A percentile compares a stretch with the other conserved stretches of the same genome.
Evolutionary conservation across 2,113 vertebrate genomes (phyloP).

Genomic region (Odocoileus virginianus): DNA sequence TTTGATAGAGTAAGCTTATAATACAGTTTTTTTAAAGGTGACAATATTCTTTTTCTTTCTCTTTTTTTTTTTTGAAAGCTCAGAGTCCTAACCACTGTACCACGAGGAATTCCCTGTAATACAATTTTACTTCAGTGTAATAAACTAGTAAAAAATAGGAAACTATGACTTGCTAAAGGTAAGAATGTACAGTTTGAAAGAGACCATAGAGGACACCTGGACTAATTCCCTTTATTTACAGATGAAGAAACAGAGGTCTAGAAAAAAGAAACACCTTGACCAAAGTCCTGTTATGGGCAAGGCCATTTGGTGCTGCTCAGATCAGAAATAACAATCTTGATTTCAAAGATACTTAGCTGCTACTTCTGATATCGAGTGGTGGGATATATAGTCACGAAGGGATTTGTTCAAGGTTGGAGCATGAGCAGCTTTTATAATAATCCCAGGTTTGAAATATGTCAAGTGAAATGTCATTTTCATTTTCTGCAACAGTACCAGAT

Average conservation of each 20-base stretch:
- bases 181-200: constrained; percentile 23
- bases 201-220: not conserved
- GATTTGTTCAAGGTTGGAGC: not conserved
- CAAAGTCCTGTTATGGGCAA: not conserved
- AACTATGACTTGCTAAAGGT: not conserved
- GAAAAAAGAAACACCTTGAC: not conserved
- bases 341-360: not conserved
- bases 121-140: not conserved
- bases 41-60: not conserved
- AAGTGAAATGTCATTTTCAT: not conserved
- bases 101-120: not conserved
- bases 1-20: not conserved
- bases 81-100: not conserved
- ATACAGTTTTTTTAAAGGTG: not conserved
- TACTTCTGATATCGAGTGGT: not conserved
- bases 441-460: not conserved
- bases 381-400: not conserved
- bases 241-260: not conserved
- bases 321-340: constrained; percentile 21
- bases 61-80: not conserved
- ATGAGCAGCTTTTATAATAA: not conserved
- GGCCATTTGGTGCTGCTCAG: not conserved
- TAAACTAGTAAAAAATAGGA: not conserved
- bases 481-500: constrained; percentile 84
- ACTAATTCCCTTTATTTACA: not conserved